Conservation (phyloP, 2,113 vertebrate genomes). For the Leptosomus discolor region DNA sequence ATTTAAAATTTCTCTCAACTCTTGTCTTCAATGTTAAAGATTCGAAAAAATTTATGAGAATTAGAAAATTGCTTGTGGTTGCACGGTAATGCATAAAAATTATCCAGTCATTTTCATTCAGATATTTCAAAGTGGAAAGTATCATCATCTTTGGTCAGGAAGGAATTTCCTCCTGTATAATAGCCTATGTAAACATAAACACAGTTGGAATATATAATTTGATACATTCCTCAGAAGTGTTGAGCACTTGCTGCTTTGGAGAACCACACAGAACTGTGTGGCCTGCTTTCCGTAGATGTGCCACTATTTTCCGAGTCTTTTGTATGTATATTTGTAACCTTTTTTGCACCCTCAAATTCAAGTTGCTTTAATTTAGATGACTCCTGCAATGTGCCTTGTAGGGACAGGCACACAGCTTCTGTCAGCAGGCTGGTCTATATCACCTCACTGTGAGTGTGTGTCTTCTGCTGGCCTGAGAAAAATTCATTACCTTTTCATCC, state of each 20-base stretch:
- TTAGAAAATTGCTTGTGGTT: slow-evolving; percentile 52
- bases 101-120: slow-evolving; percentile 29
- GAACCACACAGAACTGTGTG: background rate
- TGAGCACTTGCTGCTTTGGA: background rate
- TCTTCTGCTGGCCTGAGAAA: background rate
- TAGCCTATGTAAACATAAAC: background rate
- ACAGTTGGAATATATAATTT: slow-evolving; percentile 8
- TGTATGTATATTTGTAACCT: background rate
- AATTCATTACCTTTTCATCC: background rate
- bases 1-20: background rate
- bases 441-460: background rate
- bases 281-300: background rate
- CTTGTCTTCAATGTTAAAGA: background rate
- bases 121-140: slow-evolving; percentile 21
- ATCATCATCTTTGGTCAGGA: slow-evolving; percentile 18
- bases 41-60: slow-evolving; percentile 13
- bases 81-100: slow-evolving; percentile 39
- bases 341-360: background rate
- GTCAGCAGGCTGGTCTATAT: background rate
- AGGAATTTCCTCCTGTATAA: slow-evolving; percentile 40
- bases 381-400: background rate
- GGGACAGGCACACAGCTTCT: background rate
- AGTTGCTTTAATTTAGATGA: background rate
- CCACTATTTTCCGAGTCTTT: background rate
- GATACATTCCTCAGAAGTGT: background rate